A percentile compares a stretch with the other conserved stretches of the same genome.
phyloP scores from a whole-genome alignment of 2,888 invertebrate species.

The Nomada fucata region DNA sequence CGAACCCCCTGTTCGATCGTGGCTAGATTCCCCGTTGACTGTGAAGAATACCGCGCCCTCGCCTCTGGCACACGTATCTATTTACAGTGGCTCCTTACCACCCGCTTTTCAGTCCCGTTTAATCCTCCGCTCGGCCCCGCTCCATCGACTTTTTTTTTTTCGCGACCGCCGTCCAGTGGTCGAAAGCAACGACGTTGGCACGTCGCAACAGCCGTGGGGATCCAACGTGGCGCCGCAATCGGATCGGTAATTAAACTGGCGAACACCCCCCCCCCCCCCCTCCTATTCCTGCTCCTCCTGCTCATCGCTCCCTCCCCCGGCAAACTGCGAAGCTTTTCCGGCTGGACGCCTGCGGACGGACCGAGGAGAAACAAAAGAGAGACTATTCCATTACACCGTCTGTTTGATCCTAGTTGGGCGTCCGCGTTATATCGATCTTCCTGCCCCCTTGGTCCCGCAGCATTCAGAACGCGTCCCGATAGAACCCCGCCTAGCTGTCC shows the following conservation, averaged over 20 bases:
- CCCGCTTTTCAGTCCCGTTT: conserved; percentile 21
- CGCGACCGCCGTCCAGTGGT: neutral
- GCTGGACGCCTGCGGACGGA: conserved; percentile 43
- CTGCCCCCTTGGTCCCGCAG: conserved; percentile 4
- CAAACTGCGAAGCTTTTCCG: conserved; percentile 52
- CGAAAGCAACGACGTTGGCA: conserved; percentile 44
- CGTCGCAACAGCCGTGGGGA: conserved; percentile 43
- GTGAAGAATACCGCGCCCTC: conserved; percentile 6
- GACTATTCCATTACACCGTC: conserved; percentile 59
- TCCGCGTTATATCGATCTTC: conserved; percentile 44
- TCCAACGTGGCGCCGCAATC: conserved; percentile 52
- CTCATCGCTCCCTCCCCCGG: neutral
- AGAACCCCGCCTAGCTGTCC: too few relatives aligned
- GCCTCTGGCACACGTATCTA: conserved; percentile 43
- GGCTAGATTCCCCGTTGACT: conserved; percentile 35
- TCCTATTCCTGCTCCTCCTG: too few relatives aligned
- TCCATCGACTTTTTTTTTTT: conserved; percentile 53
- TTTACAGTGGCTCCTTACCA: conserved; percentile 39
- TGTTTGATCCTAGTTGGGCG: conserved; percentile 46
- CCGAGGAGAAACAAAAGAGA: conserved; percentile 53
- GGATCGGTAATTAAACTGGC: conserved; percentile 62
- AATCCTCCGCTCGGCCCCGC: conserved; percentile 46
- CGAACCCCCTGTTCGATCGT: neutral
- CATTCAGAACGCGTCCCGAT: too few relatives aligned
- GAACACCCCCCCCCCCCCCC: neutral